phyloP scores from a whole-genome alignment of 2,888 invertebrate genomes.

The Melitaea athalia region DNA sequence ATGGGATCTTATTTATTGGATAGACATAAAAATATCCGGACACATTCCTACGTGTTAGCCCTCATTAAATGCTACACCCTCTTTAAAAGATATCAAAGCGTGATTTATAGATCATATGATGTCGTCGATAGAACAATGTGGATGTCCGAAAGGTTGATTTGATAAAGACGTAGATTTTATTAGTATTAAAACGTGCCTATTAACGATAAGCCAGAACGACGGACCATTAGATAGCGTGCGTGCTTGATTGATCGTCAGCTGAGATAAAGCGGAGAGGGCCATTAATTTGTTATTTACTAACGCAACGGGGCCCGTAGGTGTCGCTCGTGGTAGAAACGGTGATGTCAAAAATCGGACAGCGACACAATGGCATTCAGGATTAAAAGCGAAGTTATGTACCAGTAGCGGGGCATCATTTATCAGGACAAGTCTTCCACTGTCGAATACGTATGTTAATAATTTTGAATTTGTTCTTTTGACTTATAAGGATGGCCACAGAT shows the following conservation, averaged over 20 bases:
- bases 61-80: slow-evolving; percentile 10
- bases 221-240: slow-evolving; percentile 57
- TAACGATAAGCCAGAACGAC: slow-evolving; percentile 42
- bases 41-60: slow-evolving; percentile 4
- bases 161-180: slow-evolving; percentile 35
- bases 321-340: slow-evolving; percentile 50
- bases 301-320: slow-evolving; percentile 62
- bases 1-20: slow-evolving; percentile 5
- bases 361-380: slow-evolving; percentile 76
- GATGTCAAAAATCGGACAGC: slow-evolving; percentile 72
- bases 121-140: slow-evolving; percentile 25
- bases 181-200: slow-evolving; percentile 43
- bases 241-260: slow-evolving; percentile 63
- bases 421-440: slow-evolving; percentile 62
- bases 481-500: slow-evolving; percentile 13
- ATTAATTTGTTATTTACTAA: slow-evolving; percentile 74
- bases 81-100: slow-evolving; percentile 28
- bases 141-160: slow-evolving; percentile 25
- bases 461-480: slow-evolving; percentile 21
- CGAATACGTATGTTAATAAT: slow-evolving; percentile 30
- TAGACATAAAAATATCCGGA: slow-evolving; percentile 4
- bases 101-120: slow-evolving; percentile 26
- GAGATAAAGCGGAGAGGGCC: slow-evolving; percentile 63
- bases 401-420: slow-evolving; percentile 78
- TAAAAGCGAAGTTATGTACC: slow-evolving; percentile 80